Evolutionary conservation across 2,113 vertebrate species (phyloP).

Genomic region (Phaetusa simplex): DNA sequence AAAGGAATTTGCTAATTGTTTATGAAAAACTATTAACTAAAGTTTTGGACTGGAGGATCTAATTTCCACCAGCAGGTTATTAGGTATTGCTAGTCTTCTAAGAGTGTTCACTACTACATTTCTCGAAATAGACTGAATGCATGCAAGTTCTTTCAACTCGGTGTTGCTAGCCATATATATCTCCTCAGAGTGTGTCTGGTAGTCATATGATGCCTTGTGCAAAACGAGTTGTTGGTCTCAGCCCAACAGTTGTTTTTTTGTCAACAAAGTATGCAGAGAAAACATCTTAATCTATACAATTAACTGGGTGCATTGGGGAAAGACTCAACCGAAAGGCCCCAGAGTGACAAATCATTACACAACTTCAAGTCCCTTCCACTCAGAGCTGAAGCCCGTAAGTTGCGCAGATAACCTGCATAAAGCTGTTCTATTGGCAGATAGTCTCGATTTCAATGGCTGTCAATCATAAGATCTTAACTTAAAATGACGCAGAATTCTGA

Average conservation of each 20-base stretch:
- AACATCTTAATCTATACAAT: background rate
- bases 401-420: background rate
- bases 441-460: background rate
- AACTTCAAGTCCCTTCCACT: background rate
- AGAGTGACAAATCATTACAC: background rate
- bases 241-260: background rate
- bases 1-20: background rate
- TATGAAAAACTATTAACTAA: background rate
- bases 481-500: background rate
- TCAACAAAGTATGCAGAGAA: background rate
- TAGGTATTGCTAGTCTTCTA: background rate
- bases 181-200: background rate
- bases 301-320: background rate
- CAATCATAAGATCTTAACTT: background rate
- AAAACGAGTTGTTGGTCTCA: background rate
- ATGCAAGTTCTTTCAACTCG: background rate
- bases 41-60: background rate
- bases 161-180: background rate
- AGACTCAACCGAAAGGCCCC: background rate
- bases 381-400: background rate
- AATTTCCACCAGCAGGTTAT: background rate
- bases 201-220: background rate
- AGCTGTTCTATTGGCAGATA: background rate
- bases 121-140: background rate
- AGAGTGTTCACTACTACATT: background rate